phyloP scores from a whole-genome alignment of 2,113 vertebrate species.

The Oophaga pumilio region DNA sequence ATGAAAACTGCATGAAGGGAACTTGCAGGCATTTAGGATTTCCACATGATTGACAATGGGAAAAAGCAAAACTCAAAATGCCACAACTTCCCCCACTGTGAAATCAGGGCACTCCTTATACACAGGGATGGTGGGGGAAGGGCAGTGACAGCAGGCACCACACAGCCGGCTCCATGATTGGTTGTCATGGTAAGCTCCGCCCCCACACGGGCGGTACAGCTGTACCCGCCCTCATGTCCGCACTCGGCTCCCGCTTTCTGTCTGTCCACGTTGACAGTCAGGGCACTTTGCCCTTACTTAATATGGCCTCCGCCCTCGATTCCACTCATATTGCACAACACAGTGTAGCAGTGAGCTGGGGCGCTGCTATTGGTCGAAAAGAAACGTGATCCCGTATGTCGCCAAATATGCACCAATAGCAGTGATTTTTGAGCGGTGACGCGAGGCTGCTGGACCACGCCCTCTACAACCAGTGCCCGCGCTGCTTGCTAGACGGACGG shows the following conservation, averaged over 20 bases:
- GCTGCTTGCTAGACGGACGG: conserved; percentile 25
- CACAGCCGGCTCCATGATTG: too few species aligned
- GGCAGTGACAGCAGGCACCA: too few species aligned
- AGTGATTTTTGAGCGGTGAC: background rate
- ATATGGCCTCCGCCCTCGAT: background rate
- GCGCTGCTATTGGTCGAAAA: conserved; percentile 17
- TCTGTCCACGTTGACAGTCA: conserved; percentile 34
- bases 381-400: background rate
- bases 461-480: background rate
- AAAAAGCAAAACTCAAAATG: too few species aligned
- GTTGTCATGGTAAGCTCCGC: too few species aligned
- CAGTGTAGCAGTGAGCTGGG: conserved; percentile 43
- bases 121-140: too few species aligned
- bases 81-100: too few species aligned
- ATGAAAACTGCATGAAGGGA: too few species aligned
- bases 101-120: too few species aligned
- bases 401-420: conserved; percentile 7
- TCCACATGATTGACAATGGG: too few species aligned
- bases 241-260: background rate
- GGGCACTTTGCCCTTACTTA: conserved; percentile 3
- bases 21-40: too few species aligned
- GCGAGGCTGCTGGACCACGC: background rate
- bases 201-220: background rate
- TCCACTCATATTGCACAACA: background rate
- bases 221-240: too few species aligned